Percentiles rank a stretch among this genome's conserved stretches.
Evolutionary conservation across 2,888 invertebrate species (phyloP).

Genomic region (Frankliniella intonsa): DNA sequence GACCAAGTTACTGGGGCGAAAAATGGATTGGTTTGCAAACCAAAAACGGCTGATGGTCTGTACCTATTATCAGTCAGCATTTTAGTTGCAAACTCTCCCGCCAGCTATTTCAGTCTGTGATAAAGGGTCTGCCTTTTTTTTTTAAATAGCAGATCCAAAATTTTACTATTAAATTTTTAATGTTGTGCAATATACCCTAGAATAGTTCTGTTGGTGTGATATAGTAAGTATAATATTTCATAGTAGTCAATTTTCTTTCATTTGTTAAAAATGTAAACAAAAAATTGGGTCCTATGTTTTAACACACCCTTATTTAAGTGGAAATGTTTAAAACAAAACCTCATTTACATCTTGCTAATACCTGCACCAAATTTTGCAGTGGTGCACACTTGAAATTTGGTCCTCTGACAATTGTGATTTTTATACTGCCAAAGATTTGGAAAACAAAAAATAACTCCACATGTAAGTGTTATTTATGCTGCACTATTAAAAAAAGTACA

Average conservation of each 20-base stretch:
- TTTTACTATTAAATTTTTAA: not conserved
- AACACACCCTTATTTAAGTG: not conserved
- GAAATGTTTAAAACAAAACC: not conserved
- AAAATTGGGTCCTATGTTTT: not conserved
- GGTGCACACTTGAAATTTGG: not conserved
- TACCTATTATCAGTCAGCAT: not conserved
- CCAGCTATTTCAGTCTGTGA: constrained; percentile 6
- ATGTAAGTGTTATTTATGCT: too few relatives aligned
- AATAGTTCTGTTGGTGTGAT: not conserved
- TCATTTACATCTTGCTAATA: not conserved
- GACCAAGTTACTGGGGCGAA: not conserved
- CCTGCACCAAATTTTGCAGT: not conserved
- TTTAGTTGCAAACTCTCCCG: not conserved
- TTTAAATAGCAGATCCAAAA: not conserved
- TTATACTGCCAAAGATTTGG: not conserved
- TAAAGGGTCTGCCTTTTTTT: not conserved
- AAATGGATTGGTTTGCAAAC: not conserved
- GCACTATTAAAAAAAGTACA: too few relatives aligned
- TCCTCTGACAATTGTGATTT: not conserved
- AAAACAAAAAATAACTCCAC: not conserved
- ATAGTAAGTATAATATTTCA: not conserved
- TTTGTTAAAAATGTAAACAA: not conserved
- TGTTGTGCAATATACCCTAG: not conserved
- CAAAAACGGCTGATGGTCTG: not conserved
- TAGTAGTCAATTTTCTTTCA: not conserved